Evolutionary conservation across 2,797 vertebrate species (phyloP), one percentile per base, ranked within the genome.

Genomic region (Dromococcyx pavoninus): DNA sequence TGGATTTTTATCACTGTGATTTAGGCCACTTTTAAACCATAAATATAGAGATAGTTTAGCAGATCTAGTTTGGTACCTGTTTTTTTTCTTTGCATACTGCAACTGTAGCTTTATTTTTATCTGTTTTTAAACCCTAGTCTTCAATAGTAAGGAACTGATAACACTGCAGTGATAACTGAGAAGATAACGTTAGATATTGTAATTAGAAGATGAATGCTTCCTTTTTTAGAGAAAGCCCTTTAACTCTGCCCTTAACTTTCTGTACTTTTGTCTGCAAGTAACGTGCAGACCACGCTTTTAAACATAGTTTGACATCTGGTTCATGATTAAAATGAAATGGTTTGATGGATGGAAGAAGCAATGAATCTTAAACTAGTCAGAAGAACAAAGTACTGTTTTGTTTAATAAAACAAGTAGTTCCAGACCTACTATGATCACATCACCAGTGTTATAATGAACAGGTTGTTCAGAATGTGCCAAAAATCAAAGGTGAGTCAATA

Each of bases 91-190:
- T 96, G 88, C 88, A 87, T 90, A 71, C 37, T 90, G 84, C 80
- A 96, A 72, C 33, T 57, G 43, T 94, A 93, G 76, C 76, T 95
- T 88, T 86, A 44, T 64, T 95, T 95, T 95, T 95, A 88, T 94
- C 91, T 94, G 27, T 64, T 92, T 95, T 94, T 91, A 94, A 97
- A 89, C 23, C 87, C 87, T 96, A 57, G 24, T 94, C 56, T 95
- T 94, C 76, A 92, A 64, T 77, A 89, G 90, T 80, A 93, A 85
- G 84, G 74, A 96, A 93, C 50, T 56, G 80, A 83, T 91, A 97
- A 94, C 53, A 73, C 66, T 76, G 73, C 94, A 86, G 83, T 85
- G 87, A 91, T 92, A 94, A 89, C 41, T 88, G 90, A 86, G 94
- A 94, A 96, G 89, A 86, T 73, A 72, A 44, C 21, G 77, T 79